phyloP scores from a whole-genome alignment of 2,797 vertebrate genomes.

The Macrochelys suwanniensis region DNA sequence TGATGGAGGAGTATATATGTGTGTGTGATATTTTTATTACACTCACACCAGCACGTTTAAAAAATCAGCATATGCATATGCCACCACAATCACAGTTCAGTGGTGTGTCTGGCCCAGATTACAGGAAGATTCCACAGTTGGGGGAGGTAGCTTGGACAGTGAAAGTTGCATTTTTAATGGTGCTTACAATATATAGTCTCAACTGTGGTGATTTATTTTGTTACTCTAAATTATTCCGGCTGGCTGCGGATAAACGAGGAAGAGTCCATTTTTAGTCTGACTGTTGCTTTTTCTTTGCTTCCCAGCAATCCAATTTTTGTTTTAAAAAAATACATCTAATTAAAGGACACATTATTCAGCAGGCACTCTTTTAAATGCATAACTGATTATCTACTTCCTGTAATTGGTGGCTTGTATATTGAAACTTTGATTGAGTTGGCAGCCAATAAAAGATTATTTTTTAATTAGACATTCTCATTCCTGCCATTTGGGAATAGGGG shows the following conservation, averaged over 20 bases:
- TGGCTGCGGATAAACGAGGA: background rate
- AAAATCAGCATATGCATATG: background rate
- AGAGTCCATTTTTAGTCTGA: slow-evolving; percentile 20
- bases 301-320: slow-evolving; percentile 59
- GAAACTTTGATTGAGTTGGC: slow-evolving; percentile 78
- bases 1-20: slow-evolving; percentile 25
- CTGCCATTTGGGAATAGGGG: slow-evolving; percentile 69
- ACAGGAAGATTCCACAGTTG: background rate
- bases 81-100: slow-evolving; percentile 30
- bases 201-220: slow-evolving; percentile 49
- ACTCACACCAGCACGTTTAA: slow-evolving; percentile 11
- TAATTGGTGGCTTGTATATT: slow-evolving; percentile 78
- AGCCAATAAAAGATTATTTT: slow-evolving; percentile 80
- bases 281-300: slow-evolving; percentile 60
- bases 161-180: slow-evolving; percentile 34
- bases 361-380: slow-evolving; percentile 75
- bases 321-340: slow-evolving; percentile 70
- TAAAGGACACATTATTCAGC: slow-evolving; percentile 73
- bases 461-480: slow-evolving; percentile 78
- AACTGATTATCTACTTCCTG: slow-evolving; percentile 80
- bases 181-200: slow-evolving; percentile 47
- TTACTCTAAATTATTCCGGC: slow-evolving; percentile 41
- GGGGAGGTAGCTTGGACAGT: slow-evolving; percentile 9
- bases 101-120: background rate
- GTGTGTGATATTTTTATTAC: background rate